Percentiles rank a stretch among this genome's conserved stretches.
Conservation (phyloP, 2,113 vertebrate species). For the Oreotrochilus melanogaster region DNA sequence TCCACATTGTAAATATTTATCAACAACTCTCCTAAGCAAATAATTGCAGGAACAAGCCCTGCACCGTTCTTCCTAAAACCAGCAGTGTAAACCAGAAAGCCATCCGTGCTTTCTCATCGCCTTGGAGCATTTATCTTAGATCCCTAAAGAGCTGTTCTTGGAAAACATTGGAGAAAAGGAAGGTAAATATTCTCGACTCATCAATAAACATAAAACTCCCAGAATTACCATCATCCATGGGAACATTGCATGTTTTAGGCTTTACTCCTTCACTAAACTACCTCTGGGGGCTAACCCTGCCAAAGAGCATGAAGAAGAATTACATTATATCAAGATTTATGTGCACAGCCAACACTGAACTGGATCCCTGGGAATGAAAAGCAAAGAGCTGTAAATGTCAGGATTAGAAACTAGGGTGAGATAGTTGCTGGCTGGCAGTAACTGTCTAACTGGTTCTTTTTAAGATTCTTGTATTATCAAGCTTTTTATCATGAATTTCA, state of each 20-base stretch:
- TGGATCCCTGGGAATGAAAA: conserved; percentile 19
- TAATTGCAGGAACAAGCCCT: background rate
- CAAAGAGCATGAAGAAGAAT: background rate
- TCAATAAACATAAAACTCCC: background rate
- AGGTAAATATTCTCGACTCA: background rate
- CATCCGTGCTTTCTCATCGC: background rate
- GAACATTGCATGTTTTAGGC: background rate
- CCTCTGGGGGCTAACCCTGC: conserved; percentile 6
- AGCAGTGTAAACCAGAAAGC: background rate
- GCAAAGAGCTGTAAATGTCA: conserved; percentile 22
- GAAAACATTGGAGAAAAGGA: background rate
- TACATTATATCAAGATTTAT: conserved; percentile 15
- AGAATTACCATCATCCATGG: background rate
- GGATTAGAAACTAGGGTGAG: background rate
- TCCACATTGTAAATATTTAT: background rate
- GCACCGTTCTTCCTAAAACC: background rate
- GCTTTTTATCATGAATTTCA: background rate
- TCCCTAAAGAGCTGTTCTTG: background rate
- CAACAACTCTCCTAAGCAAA: background rate
- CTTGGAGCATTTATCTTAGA: background rate
- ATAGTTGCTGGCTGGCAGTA: background rate
- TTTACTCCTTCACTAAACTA: conserved; percentile 8
- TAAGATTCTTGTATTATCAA: background rate
- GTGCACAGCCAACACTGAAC: background rate
- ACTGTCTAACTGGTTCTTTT: background rate